These are phyloP conservation scores for Cnemophilus loriae DNA, from an alignment of 2,113 vertebrate genomes.

Conservation along the genomic window DNA sequence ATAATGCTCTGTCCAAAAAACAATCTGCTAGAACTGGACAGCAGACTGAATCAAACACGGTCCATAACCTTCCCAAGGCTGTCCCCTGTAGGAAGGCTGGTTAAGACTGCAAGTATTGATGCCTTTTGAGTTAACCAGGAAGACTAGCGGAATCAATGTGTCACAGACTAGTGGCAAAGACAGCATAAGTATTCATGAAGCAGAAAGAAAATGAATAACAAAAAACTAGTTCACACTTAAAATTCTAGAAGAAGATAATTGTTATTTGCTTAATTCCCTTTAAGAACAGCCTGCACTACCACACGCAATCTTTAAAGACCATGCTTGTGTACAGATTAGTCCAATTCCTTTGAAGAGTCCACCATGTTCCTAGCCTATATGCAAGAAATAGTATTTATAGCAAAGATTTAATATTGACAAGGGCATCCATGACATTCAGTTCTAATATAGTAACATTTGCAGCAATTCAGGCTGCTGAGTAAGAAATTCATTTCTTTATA, in stretches of 20 bases:
- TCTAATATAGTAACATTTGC: not conserved
- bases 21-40: not conserved
- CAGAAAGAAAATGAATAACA: not conserved
- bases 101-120: not conserved
- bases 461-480: slow-evolving; percentile 11
- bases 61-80: not conserved
- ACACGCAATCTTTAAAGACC: not conserved
- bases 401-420: not conserved
- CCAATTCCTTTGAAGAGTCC: not conserved
- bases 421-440: not conserved
- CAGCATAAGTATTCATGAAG: not conserved
- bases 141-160: not conserved
- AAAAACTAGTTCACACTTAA: not conserved
- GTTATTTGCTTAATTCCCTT: not conserved
- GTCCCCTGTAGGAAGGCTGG: not conserved
- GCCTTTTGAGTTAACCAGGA: not conserved
- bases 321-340: not conserved
- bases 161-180: not conserved
- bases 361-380: not conserved
- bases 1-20: not conserved
- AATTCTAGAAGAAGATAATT: not conserved
- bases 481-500: slow-evolving; percentile 29
- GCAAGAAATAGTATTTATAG: not conserved
- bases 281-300: not conserved
- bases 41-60: too few relatives aligned